Conservation (phyloP, 2,888 invertebrate species). For the Ypsolopha scabrella region DNA sequence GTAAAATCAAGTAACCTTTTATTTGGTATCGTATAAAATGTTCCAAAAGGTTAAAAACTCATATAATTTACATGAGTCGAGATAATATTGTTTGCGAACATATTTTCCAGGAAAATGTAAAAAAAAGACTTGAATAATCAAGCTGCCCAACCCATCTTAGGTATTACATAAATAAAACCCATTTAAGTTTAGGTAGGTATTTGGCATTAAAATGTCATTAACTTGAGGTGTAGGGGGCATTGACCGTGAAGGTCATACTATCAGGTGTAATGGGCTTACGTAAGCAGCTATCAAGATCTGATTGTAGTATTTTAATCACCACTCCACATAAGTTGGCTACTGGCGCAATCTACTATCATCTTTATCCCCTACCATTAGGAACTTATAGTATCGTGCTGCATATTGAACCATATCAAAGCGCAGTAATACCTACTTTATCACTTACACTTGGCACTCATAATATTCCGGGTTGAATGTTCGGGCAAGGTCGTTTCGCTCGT, state of each 20-base stretch:
- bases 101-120: too few species aligned
- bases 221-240: conserved; percentile 23
- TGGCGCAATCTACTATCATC: too few species aligned
- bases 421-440: neutral
- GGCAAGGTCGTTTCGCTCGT: conserved; percentile 43
- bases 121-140: too few species aligned
- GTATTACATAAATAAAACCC: too few species aligned
- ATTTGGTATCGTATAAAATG: too few species aligned
- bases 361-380: too few species aligned
- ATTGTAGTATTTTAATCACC: neutral
- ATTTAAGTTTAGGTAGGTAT: neutral
- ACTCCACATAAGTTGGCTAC: too few species aligned
- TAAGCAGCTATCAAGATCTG: conserved; percentile 19
- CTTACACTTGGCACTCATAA: neutral
- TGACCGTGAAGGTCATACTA: conserved; percentile 50
- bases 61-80: too few species aligned
- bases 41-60: too few species aligned
- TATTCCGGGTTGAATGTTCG: conserved; percentile 57
- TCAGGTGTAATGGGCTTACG: conserved; percentile 40
- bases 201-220: conserved; percentile 13
- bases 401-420: neutral
- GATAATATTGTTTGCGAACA: too few species aligned
- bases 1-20: too few species aligned
- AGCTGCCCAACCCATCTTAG: too few species aligned
- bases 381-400: neutral